Conservation (phyloP, 2,888 invertebrate genomes). For the Drosophila lacicola region DNA sequence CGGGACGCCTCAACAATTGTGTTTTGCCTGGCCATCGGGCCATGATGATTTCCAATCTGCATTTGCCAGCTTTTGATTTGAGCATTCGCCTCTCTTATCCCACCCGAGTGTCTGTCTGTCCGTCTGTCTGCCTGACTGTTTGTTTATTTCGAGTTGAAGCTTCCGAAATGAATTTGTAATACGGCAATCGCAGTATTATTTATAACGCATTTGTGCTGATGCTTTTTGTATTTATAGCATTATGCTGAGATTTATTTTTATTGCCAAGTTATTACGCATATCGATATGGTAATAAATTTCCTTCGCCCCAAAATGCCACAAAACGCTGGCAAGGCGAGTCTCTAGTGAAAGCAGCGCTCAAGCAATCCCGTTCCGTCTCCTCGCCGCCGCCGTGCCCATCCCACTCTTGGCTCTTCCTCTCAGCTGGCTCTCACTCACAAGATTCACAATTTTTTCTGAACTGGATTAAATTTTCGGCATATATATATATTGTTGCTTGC, state of each 20-base stretch:
- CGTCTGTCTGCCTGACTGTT: constrained; percentile 12
- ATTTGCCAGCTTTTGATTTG: constrained; percentile 54
- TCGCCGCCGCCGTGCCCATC: not conserved
- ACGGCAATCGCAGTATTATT: constrained; percentile 73
- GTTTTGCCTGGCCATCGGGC: constrained; percentile 54
- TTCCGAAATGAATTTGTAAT: constrained; percentile 72
- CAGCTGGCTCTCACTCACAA: constrained; percentile 5
- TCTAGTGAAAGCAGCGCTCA: constrained; percentile 61
- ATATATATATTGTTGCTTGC: constrained; percentile 44
- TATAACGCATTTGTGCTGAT: constrained; percentile 76
- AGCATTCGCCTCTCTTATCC: constrained; percentile 7
- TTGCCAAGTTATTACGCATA: constrained; percentile 81
- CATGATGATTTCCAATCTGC: constrained; percentile 66
- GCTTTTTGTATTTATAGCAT: constrained; percentile 78
- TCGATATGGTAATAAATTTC: constrained; percentile 80
- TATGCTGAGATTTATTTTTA: constrained; percentile 79
- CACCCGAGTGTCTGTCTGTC: not conserved
- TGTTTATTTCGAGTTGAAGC: constrained; percentile 50
- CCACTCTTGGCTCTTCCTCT: not conserved
- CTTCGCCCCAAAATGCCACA: constrained; percentile 41
- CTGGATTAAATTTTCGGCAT: constrained; percentile 72
- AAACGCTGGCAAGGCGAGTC: constrained; percentile 56
- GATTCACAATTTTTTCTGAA: constrained; percentile 46
- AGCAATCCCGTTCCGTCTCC: constrained; percentile 8
- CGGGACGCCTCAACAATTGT: constrained; percentile 40